These are phyloP conservation scores for Ivindomyrus marchei DNA, from an alignment of 2,113 vertebrate species.

Conservation along the genomic window DNA sequence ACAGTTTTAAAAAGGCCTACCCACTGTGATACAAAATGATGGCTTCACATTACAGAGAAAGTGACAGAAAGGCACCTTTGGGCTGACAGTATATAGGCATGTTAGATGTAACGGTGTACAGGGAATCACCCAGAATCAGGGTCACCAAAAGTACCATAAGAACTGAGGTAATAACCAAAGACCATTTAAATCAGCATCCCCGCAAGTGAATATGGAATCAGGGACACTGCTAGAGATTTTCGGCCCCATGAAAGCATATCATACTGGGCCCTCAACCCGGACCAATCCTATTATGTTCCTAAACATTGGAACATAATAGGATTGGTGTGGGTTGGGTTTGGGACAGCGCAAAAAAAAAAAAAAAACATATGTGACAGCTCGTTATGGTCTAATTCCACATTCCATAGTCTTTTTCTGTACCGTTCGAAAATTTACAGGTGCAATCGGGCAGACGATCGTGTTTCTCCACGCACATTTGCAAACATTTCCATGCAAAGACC, in stretches of 20 bases:
- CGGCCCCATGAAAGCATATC: not conserved
- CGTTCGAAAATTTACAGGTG: not conserved
- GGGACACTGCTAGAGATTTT: not conserved
- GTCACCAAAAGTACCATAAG: not conserved
- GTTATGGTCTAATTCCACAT: not conserved
- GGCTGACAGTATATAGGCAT: not conserved
- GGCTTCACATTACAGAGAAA: not conserved
- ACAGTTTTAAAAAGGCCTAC: not conserved
- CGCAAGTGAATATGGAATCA: not conserved
- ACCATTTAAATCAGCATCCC: not conserved
- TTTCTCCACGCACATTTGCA: not conserved
- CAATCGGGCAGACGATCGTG: not conserved
- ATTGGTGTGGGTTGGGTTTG: not conserved
- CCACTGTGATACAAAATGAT: not conserved
- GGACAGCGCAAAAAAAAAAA: not conserved
- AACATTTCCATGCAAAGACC: not conserved
- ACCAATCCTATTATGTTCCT: not conserved
- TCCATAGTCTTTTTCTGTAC: not conserved
- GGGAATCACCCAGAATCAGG: not conserved
- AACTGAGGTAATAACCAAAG: not conserved
- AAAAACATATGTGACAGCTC: not conserved
- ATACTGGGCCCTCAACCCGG: not conserved
- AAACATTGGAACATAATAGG: not conserved
- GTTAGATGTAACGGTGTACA: not conserved
- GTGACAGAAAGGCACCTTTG: not conserved